Evolutionary conservation across 2,113 vertebrate genomes (phyloP).

Genomic region (Bombycilla garrulus): DNA sequence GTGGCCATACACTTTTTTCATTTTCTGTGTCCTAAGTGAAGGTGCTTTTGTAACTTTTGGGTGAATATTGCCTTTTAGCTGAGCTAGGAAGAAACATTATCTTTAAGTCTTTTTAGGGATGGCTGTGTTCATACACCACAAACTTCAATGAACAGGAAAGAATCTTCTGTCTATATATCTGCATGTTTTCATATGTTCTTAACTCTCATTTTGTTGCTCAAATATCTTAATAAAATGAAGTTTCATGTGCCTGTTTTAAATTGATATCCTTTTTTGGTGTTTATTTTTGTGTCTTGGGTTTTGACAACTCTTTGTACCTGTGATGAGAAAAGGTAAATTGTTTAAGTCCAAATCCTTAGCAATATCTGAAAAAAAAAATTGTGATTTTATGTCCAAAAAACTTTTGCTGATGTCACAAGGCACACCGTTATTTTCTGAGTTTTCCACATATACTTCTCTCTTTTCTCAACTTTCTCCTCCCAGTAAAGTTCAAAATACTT

Average conservation of each 20-base stretch:
- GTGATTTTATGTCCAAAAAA: not conserved
- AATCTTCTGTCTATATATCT: not conserved
- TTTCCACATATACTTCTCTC: not conserved
- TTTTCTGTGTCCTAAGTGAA: not conserved
- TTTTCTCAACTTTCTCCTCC: not conserved
- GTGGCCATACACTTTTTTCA: not conserved
- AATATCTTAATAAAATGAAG: not conserved
- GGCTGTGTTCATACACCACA: not conserved
- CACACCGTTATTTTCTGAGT: fast-evolving
- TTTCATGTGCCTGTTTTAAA: not conserved
- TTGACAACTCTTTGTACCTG: not conserved
- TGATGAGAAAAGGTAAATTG: not conserved
- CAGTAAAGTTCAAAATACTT: not conserved
- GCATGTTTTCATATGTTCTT: not conserved
- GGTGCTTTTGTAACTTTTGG: not conserved
- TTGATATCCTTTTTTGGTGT: not conserved
- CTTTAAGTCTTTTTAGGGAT: not conserved
- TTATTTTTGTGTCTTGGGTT: not conserved
- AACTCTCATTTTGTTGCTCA: not conserved
- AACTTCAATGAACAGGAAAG: not conserved
- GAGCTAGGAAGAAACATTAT: not conserved
- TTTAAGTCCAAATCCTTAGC: not conserved
- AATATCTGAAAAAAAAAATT: not conserved
- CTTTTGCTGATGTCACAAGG: not conserved
- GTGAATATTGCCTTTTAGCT: not conserved